Evolutionary conservation across 2,888 invertebrate genomes (phyloP), one percentile per base, ranked within the genome.

Genomic region (Conops quadrifasciatus): DNA sequence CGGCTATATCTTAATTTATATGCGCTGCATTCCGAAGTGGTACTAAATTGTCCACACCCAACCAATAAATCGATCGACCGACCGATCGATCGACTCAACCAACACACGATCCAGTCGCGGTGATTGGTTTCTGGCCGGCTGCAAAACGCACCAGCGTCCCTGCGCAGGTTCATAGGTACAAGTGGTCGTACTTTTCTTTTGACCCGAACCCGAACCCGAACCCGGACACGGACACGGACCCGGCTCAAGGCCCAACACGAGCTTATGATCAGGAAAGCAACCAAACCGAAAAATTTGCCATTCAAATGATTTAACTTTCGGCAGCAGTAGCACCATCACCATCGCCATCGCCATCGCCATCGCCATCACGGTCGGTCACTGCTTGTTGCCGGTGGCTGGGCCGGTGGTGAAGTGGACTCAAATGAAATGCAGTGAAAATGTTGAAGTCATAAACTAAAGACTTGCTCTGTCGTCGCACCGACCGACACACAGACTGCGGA

Each of bases 371-470:
- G 2, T 45, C 45, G 60, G 60, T 49, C 47, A 49, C 36, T 68
- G 67, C 67, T 58, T 51, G 30, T 65, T 30, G 63, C 43, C n/a
- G n/a, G n/a, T n/a, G n/a, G n/a, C n/a, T n/a, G n/a, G n/a, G n/a
- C n/a, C n/a, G n/a, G n/a, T n/a, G n/a, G n/a, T 45, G 65, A 65
- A 65, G 26, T 3, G 45, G 26, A 67, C 45, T 58, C 58, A 59
- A 67, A 67, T 67, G 43, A 36, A 9, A 67, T 67, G 45, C 67
- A 67, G 9, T 21, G 36, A 36, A 62, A 60, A 62, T 51, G 60
- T 71, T 71, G 64, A 74, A 75, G 74, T 76, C 76, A 76, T 76
- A 76, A 76, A 76, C 75, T 76, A 76, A 76, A 76, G 72, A 75
- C 75, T 75, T 73, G 72, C 43, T n/a, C n/a, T 21, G 13, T 28